Percentiles rank a stretch among this genome's conserved stretches.
These are phyloP conservation scores for Pteria penguin DNA, from an alignment of 2,888 invertebrate genomes.

Conservation along the genomic window DNA sequence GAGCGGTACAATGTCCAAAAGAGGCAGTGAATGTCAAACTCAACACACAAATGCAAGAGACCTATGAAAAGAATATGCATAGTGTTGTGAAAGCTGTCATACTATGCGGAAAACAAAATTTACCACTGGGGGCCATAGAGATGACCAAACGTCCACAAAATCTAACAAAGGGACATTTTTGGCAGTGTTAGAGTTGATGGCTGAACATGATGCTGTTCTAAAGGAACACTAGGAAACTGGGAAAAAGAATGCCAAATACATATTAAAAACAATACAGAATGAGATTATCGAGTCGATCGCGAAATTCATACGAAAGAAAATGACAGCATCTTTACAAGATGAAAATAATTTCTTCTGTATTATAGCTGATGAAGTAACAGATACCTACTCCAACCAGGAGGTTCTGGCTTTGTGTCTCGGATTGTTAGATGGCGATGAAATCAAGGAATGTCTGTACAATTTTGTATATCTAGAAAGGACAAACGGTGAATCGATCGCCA, in stretches of 20 bases:
- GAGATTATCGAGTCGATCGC: constrained; percentile 21
- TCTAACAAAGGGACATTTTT: constrained; percentile 16
- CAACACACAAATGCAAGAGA: neutral
- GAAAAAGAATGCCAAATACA: constrained; percentile 16
- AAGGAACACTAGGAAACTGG: constrained; percentile 7
- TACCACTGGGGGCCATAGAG: constrained; percentile 22
- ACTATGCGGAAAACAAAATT: constrained; percentile 25
- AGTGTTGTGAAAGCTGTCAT: constrained; percentile 7
- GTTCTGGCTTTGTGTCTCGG: constrained; percentile 8
- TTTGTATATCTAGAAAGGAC: constrained; percentile 10
- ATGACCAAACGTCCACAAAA: constrained; percentile 9
- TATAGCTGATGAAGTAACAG: constrained; percentile 13
- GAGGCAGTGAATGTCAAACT: constrained; percentile 1
- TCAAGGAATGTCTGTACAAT: neutral
- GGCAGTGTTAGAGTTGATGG: constrained; percentile 6
- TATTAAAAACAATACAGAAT: constrained; percentile 24
- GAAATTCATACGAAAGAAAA: constrained; percentile 3
- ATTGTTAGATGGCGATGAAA: neutral
- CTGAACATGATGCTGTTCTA: neutral
- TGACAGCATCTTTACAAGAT: neutral
- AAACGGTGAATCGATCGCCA: constrained; percentile 5
- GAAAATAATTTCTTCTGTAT: constrained; percentile 1
- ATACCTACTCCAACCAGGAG: constrained; percentile 11
- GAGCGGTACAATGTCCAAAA: neutral
- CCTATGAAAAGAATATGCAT: constrained; percentile 4